Evolutionary conservation across 2,888 invertebrate species (phyloP), one percentile per base, ranked within the genome.

Genomic region (Trissolcus japonicus): DNA sequence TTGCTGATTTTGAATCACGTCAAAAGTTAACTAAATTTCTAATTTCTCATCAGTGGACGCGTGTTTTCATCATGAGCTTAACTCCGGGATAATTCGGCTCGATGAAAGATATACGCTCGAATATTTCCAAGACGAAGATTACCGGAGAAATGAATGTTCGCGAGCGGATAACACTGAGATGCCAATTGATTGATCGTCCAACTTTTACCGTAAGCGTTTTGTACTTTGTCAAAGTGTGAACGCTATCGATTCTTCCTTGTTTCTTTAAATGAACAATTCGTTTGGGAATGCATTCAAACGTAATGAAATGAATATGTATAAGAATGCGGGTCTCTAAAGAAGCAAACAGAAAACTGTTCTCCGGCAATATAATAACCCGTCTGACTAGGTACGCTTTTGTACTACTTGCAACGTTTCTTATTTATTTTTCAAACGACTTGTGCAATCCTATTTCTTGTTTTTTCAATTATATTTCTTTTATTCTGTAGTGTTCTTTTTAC

Each of bases 191-290:
- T 66, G 66, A 73, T 73, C 48, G 60, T 35, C n/a, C 14, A 50
- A 48, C 50, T 61, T 35, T 35, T 35, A 35, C 35, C 11, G 35
- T 35, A 35, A 35, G 9, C 35, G 35, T 35, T 35, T 57, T 71
- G 11, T 43, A 71, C 56, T 51, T 51, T 63, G 53, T 71, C 50
- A 43, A 14, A 17, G 29, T 59, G 48, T 11, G 11, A 6, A 51
- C 19, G 43, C 9, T 53, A 63, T 71, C 63, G 71, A 71, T 71
- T 71, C 51, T 57, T 57, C 63, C 46, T 63, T 71, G 63, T 57
- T 63, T 59, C 53, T 57, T 46, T 59, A 63, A 71, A 63, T 59
- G 63, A 57, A 71, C 61, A 55, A 55, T 53, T 6, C 57, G 7
- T 41, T 50, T 21, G 14, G 19, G 29, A 14, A 60, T 7, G 21